Evolutionary conservation across 2,797 vertebrate genomes (phyloP), one percentile per base, ranked within the genome.

Genomic region (Diceros bicornis): DNA sequence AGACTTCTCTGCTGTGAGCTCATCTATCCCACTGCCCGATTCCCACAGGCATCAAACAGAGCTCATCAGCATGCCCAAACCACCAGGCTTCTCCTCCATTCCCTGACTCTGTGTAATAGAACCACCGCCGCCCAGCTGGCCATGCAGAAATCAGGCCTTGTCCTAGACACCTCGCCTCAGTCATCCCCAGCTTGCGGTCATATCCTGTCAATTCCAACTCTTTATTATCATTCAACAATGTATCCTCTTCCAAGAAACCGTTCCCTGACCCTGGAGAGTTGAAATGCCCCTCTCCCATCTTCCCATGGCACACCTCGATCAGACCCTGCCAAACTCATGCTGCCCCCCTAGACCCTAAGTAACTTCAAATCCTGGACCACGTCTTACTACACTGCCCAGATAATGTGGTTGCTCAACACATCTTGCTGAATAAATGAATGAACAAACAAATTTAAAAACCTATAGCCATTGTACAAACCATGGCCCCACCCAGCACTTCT

Each of bases 241-340:
- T 77, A 57, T 90, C 55, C 50, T 95, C n/a, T 74, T 27, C 57
- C 41, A 10, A 69, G 50, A 96, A 74, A 57, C 17, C 25, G 50
- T 61, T 55, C 62, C 14, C 29, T 25, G 57, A 21, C 32, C 57
- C 77, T 62, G 7, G 88, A 37, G 29, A 85, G 13, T 17, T 44
- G 13, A 78, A 55, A 44, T 0, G 11, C 23, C 10, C 23, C 64
- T 68, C 44, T 74, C 47, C 29, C 44, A 6, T 12, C 44, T 71
- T 50, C 59, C 74, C 20, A 23, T 44, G 41, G 4, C 59, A 55
- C 44, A 78, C 12, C 25, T 61, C 14, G 0, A 10, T 29, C 79
- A 83, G 17, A 59, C 4, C 34, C 55, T 5, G 20, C 44, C 64
- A 64, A 11, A 52, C 32, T 34, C 21, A 21, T 0, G 13, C 12